Conservation (phyloP, 2,797 vertebrate genomes). For the Heterohyrax brucei region DNA sequence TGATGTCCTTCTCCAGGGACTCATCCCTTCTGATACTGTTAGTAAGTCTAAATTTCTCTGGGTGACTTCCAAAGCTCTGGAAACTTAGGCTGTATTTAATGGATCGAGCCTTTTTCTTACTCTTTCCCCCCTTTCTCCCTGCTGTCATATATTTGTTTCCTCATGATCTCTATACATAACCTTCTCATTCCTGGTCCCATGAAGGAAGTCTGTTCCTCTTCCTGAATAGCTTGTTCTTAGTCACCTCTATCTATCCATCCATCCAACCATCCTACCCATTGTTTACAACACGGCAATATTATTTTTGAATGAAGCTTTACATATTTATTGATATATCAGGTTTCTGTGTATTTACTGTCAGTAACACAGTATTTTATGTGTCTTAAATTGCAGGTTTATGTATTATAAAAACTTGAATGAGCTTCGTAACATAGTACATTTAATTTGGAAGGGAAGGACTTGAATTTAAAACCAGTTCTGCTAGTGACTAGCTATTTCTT, state of each 20-base stretch:
- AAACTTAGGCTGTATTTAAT: neutral
- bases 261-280: neutral
- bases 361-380: slow-evolving; percentile 4
- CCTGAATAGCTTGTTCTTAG: neutral
- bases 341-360: slow-evolving; percentile 30
- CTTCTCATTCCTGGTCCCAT: neutral
- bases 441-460: neutral
- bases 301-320: slow-evolving; percentile 27
- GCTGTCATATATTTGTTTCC: neutral
- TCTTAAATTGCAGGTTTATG: slow-evolving; percentile 36
- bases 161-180: neutral
- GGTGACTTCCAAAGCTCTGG: neutral
- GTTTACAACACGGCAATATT: neutral
- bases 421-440: neutral
- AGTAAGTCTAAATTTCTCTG: neutral
- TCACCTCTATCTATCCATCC: neutral
- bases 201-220: slow-evolving; percentile 4
- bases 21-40: too few species aligned
- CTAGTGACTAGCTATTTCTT: slow-evolving; percentile 49
- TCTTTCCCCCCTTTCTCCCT: neutral
- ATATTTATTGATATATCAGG: neutral
- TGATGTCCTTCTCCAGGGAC: too few species aligned
- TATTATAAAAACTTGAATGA: slow-evolving; percentile 20
- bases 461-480: slow-evolving; percentile 69
- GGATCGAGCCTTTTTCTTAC: neutral